A percentile compares a stretch with the other conserved stretches of the same genome.
phyloP scores from a whole-genome alignment of 2,797 vertebrate genomes.

The Urosaurus nigricauda region DNA sequence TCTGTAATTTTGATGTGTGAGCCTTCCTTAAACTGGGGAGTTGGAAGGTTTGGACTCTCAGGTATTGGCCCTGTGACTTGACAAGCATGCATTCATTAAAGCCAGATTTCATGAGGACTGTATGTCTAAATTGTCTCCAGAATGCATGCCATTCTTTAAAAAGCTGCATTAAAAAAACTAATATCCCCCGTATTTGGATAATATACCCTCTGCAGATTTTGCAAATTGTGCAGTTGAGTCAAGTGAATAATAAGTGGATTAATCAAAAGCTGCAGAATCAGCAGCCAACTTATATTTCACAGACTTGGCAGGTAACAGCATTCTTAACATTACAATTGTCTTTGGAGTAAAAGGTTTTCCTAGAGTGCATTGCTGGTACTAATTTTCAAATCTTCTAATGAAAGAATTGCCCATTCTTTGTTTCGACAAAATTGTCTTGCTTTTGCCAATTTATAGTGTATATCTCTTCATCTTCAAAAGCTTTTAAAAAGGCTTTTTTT shows the following conservation, averaged over 20 bases:
- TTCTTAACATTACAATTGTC: constrained; percentile 69
- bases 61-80: neutral
- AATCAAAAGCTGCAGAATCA: constrained; percentile 65
- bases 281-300: constrained; percentile 61
- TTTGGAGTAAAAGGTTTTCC: constrained; percentile 53
- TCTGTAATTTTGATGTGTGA: neutral
- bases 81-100: neutral
- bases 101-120: neutral
- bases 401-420: constrained; percentile 47
- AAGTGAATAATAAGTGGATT: constrained; percentile 67
- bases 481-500: constrained; percentile 11
- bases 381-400: constrained; percentile 55
- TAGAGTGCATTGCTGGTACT: constrained; percentile 51
- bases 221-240: constrained; percentile 51
- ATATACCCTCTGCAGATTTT: constrained; percentile 28
- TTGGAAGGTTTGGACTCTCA: neutral
- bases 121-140: neutral
- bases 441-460: constrained; percentile 51
- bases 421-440: constrained; percentile 34
- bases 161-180: neutral
- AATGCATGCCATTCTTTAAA: constrained; percentile 28
- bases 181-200: constrained; percentile 30
- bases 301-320: constrained; percentile 59
- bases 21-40: neutral
- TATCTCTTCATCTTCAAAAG: constrained; percentile 50